These are phyloP conservation scores for Diacarnus erythraeanus DNA, from an alignment of 37 sponge, comb jelly and placozoan genomes.

Conservation along the genomic window DNA sequence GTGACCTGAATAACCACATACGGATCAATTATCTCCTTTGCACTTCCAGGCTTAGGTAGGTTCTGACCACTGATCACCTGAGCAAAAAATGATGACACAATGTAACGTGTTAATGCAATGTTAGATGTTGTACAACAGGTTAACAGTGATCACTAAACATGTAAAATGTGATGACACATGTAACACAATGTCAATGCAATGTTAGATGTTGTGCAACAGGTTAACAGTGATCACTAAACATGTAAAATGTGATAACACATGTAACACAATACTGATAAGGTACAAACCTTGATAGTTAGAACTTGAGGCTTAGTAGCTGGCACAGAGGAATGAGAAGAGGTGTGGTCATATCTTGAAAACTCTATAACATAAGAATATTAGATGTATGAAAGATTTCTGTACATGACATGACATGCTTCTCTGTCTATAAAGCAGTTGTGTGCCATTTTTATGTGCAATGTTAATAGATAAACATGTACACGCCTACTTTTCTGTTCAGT, in stretches of 20 bases:
- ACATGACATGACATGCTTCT: too few relatives aligned
- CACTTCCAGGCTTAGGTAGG: constrained; percentile 44
- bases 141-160: too few relatives aligned
- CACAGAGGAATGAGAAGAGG: background rate
- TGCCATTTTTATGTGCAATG: too few relatives aligned
- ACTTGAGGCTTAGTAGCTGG: background rate
- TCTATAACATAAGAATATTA: too few relatives aligned
- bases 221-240: too few relatives aligned
- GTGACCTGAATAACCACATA: constrained; percentile 50
- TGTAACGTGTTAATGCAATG: background rate
- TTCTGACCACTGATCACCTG: constrained; percentile 53
- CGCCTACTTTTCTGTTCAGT: too few relatives aligned
- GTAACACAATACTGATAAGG: background rate
- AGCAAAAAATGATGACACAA: background rate
- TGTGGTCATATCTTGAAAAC: background rate
- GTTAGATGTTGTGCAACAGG: too few relatives aligned
- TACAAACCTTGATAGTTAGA: constrained; percentile 1
- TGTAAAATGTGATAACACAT: background rate
- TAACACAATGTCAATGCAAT: background rate
- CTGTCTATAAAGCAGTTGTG: too few relatives aligned
- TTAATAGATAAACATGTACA: too few relatives aligned
- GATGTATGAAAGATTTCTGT: too few relatives aligned
- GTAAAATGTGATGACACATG: background rate
- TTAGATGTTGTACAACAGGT: too few relatives aligned
- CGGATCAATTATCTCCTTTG: constrained; percentile 66